Percentiles rank a stretch among this genome's conserved stretches.
These are phyloP conservation scores for Oreochromis aureus DNA, from an alignment of 2,113 vertebrate species.

Conservation along the genomic window DNA sequence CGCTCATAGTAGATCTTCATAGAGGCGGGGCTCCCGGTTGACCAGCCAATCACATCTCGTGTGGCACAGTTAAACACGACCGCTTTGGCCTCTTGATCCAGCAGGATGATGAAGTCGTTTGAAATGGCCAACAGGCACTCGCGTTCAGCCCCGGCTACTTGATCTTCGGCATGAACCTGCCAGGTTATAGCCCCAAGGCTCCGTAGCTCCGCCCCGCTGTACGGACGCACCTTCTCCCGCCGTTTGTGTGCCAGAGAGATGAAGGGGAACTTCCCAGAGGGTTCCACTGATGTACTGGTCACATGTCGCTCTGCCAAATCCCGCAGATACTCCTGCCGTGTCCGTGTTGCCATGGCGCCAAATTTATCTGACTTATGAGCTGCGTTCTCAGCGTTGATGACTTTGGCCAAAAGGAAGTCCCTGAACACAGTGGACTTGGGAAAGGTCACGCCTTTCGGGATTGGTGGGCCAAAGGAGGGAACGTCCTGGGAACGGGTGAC, in stretches of 20 bases:
- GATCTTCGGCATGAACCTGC: slow-evolving; percentile 88
- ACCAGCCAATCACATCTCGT: slow-evolving; percentile 93
- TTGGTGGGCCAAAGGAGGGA: slow-evolving; percentile 90
- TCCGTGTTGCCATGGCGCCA: slow-evolving; percentile 92
- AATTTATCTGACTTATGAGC: slow-evolving; percentile 97
- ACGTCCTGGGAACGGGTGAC: slow-evolving; percentile 94
- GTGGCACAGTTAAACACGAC: slow-evolving; percentile 94
- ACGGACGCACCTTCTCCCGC: slow-evolving; percentile 88
- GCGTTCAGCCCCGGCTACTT: slow-evolving; percentile 84
- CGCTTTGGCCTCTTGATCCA: slow-evolving; percentile 87
- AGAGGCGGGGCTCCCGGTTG: slow-evolving; percentile 81
- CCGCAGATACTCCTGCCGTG: slow-evolving; percentile 92
- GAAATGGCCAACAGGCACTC: slow-evolving; percentile 89
- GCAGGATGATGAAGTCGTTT: slow-evolving; percentile 87
- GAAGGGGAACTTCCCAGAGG: slow-evolving; percentile 91
- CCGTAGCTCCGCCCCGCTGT: slow-evolving; percentile 84
- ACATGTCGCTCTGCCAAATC: slow-evolving; percentile 94
- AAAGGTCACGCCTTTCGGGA: slow-evolving; percentile 92
- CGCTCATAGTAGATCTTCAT: slow-evolving; percentile 95
- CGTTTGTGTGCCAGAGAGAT: slow-evolving; percentile 94
- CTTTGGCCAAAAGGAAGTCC: slow-evolving; percentile 95
- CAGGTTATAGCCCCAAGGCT: slow-evolving; percentile 89
- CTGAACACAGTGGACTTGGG: slow-evolving; percentile 95
- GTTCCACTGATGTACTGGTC: slow-evolving; percentile 90
- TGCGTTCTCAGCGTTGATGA: slow-evolving; percentile 95